These are phyloP conservation scores for Iguana delicatissima DNA, from an alignment of 2,797 vertebrate genomes.

Conservation along the genomic window DNA sequence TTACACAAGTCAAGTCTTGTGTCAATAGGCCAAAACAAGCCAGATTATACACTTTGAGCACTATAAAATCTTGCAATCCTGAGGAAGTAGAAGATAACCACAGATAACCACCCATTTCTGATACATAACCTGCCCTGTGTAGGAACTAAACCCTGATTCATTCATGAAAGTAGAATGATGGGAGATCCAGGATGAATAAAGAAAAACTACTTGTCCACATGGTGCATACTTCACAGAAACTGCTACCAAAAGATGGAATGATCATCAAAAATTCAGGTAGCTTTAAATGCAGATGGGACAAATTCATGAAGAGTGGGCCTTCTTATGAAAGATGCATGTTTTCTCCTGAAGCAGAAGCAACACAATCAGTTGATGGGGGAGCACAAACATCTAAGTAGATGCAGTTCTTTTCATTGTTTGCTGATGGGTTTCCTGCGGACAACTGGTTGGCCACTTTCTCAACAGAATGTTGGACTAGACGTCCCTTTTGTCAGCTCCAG, in stretches of 20 bases:
- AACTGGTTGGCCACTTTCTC: not conserved
- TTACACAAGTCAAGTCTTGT: not conserved
- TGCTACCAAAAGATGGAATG: not conserved
- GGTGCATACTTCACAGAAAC: not conserved
- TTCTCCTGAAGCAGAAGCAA: not conserved
- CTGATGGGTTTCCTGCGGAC: not conserved
- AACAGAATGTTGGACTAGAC: not conserved
- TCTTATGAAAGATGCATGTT: not conserved
- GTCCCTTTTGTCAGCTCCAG: not conserved
- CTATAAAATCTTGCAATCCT: not conserved
- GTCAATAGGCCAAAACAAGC: not conserved
- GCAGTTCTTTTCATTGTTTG: not conserved
- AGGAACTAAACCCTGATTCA: not conserved
- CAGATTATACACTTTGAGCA: not conserved
- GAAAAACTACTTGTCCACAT: not conserved
- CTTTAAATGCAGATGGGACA: not conserved
- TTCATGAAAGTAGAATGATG: not conserved
- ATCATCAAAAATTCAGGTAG: not conserved
- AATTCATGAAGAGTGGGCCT: not conserved
- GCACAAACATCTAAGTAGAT: not conserved
- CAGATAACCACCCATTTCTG: no score
- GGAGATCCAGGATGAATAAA: not conserved
- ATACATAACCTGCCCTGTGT: not conserved
- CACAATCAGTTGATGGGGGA: not conserved
- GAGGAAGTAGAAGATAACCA: not conserved